Percentiles rank a stretch among this genome's conserved stretches.
Conservation (phyloP, 2,888 invertebrate species). For the Dryobotodes eremita region DNA sequence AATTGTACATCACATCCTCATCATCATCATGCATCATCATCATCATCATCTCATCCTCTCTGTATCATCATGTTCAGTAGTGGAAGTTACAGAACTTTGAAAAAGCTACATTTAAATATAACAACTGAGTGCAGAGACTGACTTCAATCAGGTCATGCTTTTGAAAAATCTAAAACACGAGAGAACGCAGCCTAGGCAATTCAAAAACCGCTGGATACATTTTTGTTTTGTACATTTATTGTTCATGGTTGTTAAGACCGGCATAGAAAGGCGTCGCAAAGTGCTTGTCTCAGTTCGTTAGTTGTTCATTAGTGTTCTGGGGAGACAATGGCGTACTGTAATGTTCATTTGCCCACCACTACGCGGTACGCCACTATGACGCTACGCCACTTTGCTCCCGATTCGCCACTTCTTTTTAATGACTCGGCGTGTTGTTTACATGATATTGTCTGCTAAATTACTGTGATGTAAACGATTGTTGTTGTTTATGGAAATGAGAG, state of each 20-base stretch:
- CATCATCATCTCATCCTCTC: too few species aligned
- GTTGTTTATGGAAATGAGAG: background rate
- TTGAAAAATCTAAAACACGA: background rate
- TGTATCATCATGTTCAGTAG: too few species aligned
- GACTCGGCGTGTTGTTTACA: constrained; percentile 38
- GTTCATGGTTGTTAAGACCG: constrained; percentile 51
- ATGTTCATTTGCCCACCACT: constrained; percentile 68
- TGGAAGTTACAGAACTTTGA: background rate
- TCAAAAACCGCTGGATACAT: constrained; percentile 31
- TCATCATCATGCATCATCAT: too few species aligned
- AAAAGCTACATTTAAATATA: background rate
- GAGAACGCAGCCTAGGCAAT: background rate
- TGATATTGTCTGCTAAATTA: constrained; percentile 29
- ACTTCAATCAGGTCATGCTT: background rate
- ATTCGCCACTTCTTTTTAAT: constrained; percentile 59
- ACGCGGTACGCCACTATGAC: constrained; percentile 50
- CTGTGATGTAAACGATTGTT: constrained; percentile 2
- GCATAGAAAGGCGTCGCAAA: constrained; percentile 65
- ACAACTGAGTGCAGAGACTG: background rate
- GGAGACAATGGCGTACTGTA: constrained; percentile 71
- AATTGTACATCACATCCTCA: background rate
- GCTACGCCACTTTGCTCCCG: constrained; percentile 55
- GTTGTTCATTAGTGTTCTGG: constrained; percentile 74
- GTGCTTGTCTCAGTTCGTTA: constrained; percentile 76
- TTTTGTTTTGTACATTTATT: constrained; percentile 47